Evolutionary conservation across 2,797 vertebrate species (phyloP).

Genomic region (Intellagama lesueurii): DNA sequence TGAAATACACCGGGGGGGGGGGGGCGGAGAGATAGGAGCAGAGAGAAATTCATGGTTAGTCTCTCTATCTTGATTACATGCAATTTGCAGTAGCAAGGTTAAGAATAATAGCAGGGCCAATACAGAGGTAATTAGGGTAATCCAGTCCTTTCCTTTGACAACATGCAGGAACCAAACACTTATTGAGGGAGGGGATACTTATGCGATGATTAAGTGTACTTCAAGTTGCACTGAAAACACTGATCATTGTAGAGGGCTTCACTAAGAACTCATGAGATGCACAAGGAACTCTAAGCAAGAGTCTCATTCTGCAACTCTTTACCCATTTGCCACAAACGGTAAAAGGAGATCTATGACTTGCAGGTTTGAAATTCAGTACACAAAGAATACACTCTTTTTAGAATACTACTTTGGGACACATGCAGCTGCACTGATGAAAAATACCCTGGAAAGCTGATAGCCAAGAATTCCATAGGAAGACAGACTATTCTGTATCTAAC

Average conservation of each 20-base stretch:
- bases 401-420: not conserved
- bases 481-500: not conserved
- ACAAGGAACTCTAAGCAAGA: not conserved
- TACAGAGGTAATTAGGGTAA: slow-evolving; percentile 27
- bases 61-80: slow-evolving; percentile 10
- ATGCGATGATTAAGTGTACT: not conserved
- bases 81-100: slow-evolving; percentile 18
- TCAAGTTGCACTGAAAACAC: slow-evolving; percentile 13
- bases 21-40: not conserved
- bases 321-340: not conserved
- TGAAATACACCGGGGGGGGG: not conserved
- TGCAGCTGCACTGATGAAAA: not conserved
- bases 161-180: not conserved
- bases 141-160: not conserved
- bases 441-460: not conserved
- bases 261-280: not conserved
- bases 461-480: not conserved
- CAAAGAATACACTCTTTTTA: not conserved
- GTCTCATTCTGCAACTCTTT: not conserved
- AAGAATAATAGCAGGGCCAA: slow-evolving; percentile 20
- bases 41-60: not conserved
- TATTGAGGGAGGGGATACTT: not conserved
- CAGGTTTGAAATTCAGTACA: not conserved
- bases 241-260: not conserved
- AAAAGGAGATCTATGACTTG: not conserved